Percentiles rank a stretch among this genome's conserved stretches.
These are phyloP conservation scores for Poeciliopsis prolifica DNA, from an alignment of 2,113 vertebrate species.

Conservation along the genomic window DNA sequence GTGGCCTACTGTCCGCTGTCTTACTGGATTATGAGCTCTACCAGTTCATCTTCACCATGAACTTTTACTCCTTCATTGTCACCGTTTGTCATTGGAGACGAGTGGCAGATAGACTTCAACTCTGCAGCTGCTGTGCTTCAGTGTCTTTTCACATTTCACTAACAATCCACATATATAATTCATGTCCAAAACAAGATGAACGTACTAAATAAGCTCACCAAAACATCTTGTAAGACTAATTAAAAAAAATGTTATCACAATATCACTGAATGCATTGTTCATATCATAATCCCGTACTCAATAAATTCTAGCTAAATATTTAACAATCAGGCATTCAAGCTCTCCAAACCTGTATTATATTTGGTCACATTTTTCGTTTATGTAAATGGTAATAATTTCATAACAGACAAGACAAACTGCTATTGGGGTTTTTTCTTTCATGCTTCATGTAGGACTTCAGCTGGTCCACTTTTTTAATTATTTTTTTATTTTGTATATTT, in stretches of 20 bases:
- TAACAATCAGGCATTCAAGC: too few relatives aligned
- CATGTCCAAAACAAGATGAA: not conserved
- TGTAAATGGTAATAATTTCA: not conserved
- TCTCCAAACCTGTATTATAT: too few relatives aligned
- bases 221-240: not conserved
- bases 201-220: not conserved
- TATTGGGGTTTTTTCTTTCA: not conserved
- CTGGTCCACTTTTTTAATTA: not conserved
- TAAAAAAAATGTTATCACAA: not conserved
- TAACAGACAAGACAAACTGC: not conserved
- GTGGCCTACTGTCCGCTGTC: slow-evolving; percentile 9
- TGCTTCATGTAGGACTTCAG: not conserved
- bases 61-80: not conserved
- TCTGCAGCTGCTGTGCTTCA: not conserved
- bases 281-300: too few relatives aligned
- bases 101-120: not conserved
- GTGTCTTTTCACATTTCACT: not conserved
- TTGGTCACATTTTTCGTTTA: too few relatives aligned
- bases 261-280: too few relatives aligned
- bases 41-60: not conserved
- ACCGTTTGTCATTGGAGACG: not conserved
- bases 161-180: not conserved
- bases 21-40: not conserved
- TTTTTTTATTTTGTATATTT: not conserved
- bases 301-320: too few relatives aligned